phyloP scores from a whole-genome alignment of 2,113 vertebrate genomes.

The Irena cyanogastra region DNA sequence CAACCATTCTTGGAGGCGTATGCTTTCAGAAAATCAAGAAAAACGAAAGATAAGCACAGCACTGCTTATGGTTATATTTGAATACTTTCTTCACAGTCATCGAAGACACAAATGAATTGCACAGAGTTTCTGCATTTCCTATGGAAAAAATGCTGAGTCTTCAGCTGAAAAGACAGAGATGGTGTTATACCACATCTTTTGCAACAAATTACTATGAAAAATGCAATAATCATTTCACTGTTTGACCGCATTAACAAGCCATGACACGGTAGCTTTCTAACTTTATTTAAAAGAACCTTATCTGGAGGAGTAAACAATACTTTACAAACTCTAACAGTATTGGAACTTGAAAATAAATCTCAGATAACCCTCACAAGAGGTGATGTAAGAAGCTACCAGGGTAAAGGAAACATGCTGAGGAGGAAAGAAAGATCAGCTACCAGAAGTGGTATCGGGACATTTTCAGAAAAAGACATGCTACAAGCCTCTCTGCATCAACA shows the following conservation, averaged over 20 bases:
- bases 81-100: neutral
- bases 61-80: neutral
- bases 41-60: constrained; percentile 9
- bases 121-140: neutral
- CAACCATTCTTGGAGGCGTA: neutral
- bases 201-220: neutral
- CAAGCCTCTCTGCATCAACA: neutral
- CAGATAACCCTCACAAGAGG: neutral
- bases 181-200: neutral
- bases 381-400: fast-evolving
- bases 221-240: neutral
- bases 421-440: neutral
- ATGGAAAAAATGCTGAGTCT: neutral
- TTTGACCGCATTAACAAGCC: neutral
- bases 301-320: neutral
- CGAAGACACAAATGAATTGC: neutral
- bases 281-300: neutral
- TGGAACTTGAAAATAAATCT: neutral
- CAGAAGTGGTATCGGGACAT: neutral
- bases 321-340: neutral
- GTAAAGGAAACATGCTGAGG: neutral
- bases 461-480: neutral
- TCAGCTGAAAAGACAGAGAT: neutral
- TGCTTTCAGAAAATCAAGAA: constrained; percentile 11
- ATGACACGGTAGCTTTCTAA: neutral